Conservation (phyloP, 2,113 vertebrate genomes). For the Semicossyphus pulcher region DNA sequence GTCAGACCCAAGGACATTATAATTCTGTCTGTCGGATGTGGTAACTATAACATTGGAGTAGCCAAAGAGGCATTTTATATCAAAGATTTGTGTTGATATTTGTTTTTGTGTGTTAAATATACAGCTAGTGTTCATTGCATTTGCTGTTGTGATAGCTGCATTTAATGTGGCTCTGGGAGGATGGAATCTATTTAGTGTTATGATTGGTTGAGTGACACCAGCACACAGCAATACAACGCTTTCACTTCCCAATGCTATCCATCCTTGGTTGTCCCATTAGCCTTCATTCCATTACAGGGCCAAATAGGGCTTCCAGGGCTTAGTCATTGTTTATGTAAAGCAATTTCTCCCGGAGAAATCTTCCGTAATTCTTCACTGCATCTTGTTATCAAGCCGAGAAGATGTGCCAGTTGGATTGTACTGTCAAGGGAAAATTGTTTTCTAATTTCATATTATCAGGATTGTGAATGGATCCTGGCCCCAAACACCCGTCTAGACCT, state of each 20-base stretch:
- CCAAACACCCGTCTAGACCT: slow-evolving; percentile 50
- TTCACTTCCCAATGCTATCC: slow-evolving; percentile 50
- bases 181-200: slow-evolving; percentile 41
- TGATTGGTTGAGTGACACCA: slow-evolving; percentile 67
- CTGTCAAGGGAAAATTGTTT: slow-evolving; percentile 58
- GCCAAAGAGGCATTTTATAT: neutral
- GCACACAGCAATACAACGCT: slow-evolving; percentile 35
- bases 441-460: slow-evolving; percentile 69
- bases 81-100: neutral
- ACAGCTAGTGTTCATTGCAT: slow-evolving; percentile 10
- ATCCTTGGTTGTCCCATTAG: slow-evolving; percentile 69
- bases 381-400: slow-evolving; percentile 48
- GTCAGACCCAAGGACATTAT: neutral
- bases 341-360: slow-evolving; percentile 46
- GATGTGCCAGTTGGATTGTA: slow-evolving; percentile 52
- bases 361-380: slow-evolving; percentile 22
- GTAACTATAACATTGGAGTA: neutral
- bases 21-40: neutral
- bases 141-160: slow-evolving; percentile 32
- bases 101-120: slow-evolving; percentile 20
- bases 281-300: slow-evolving; percentile 64
- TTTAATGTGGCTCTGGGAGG: slow-evolving; percentile 38
- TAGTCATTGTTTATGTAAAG: slow-evolving; percentile 68
- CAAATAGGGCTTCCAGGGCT: slow-evolving; percentile 61
- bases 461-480: slow-evolving; percentile 62